phyloP scores from a whole-genome alignment of 2,113 vertebrate species.

The Cheilinus undulatus region DNA sequence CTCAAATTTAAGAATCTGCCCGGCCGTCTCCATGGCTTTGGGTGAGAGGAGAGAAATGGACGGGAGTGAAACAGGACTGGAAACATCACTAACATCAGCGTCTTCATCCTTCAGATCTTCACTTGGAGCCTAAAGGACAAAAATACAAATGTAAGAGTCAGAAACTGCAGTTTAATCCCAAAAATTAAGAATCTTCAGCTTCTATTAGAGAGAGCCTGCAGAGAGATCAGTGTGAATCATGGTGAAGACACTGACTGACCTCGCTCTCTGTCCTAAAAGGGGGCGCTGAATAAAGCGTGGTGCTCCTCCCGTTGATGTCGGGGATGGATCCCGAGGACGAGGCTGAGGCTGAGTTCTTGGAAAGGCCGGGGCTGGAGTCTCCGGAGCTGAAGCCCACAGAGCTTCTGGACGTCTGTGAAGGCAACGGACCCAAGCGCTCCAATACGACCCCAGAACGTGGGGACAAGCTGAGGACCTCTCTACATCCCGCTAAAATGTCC shows the following conservation, averaged over 20 bases:
- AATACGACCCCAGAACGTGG: slow-evolving; percentile 67
- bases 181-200: too few species aligned
- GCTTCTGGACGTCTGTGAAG: slow-evolving; percentile 37
- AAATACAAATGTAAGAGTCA: neutral
- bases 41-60: slow-evolving; percentile 77
- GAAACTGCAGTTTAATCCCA: too few species aligned
- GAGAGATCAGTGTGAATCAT: too few species aligned
- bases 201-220: too few species aligned
- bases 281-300: neutral
- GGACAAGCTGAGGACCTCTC: slow-evolving; percentile 71
- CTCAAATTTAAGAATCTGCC: slow-evolving; percentile 88
- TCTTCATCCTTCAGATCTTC: slow-evolving; percentile 39
- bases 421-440: slow-evolving; percentile 57
- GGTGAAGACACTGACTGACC: slow-evolving; percentile 34
- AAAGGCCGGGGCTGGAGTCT: slow-evolving; percentile 55
- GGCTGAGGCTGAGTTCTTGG: slow-evolving; percentile 41
- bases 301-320: slow-evolving; percentile 11
- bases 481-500: slow-evolving; percentile 78
- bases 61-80: slow-evolving; percentile 41
- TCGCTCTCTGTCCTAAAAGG: slow-evolving; percentile 22
- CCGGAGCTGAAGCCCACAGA: slow-evolving; percentile 53
- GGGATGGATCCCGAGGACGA: slow-evolving; percentile 65
- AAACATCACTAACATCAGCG: slow-evolving; percentile 28
- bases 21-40: slow-evolving; percentile 86
- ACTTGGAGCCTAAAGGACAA: slow-evolving; percentile 20